Evolutionary conservation across 2,797 vertebrate genomes (phyloP).

Genomic region (Anabacerthia variegaticeps): DNA sequence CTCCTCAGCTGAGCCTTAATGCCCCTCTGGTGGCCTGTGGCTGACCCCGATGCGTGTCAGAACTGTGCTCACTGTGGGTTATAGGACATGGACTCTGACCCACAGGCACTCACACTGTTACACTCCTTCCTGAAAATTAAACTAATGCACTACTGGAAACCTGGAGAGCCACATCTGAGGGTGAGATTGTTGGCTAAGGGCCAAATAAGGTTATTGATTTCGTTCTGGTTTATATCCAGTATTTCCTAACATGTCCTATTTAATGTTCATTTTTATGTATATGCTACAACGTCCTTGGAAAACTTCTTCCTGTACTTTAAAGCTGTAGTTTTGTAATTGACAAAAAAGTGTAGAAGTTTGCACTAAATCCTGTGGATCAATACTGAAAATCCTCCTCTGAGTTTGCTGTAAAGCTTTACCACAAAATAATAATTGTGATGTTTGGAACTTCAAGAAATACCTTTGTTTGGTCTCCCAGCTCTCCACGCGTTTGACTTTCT

Average conservation of each 20-base stretch:
- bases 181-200: neutral
- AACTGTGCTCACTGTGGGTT: neutral
- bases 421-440: neutral
- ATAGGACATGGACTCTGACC: neutral
- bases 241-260: neutral
- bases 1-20: neutral
- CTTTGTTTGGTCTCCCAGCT: constrained; percentile 86
- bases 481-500: constrained; percentile 78
- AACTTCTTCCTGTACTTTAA: neutral
- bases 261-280: neutral
- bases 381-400: neutral
- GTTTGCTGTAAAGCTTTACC: neutral
- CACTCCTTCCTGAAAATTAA: neutral
- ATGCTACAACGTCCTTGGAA: neutral
- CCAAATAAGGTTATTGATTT: neutral
- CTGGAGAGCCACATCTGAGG: neutral
- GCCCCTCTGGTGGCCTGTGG: neutral
- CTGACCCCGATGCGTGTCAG: rapidly evolving
- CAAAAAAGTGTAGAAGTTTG: neutral
- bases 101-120: rapidly evolving
- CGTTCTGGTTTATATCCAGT: neutral
- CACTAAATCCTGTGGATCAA: neutral
- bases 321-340: neutral
- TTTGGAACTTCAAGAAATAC: constrained; percentile 68
- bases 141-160: neutral